Base-by-base conservation (phyloP, 2,888 invertebrate genomes). In the Apotomis betuletana region DNA sequence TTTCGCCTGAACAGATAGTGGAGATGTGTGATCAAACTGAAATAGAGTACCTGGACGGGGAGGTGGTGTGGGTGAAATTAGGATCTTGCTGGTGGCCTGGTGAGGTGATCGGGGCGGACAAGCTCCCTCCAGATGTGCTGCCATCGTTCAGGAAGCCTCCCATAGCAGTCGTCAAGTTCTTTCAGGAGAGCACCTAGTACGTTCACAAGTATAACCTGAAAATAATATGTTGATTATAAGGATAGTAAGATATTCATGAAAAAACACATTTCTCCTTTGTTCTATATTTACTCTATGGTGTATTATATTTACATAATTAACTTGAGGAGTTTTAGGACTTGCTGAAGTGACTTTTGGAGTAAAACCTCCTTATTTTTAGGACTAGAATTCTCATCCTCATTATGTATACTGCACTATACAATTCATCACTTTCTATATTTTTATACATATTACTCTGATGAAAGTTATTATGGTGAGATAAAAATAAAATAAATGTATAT, bases 61-160 rank as follows among this genome's bases (percentile, higher is more conserved):
- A 97, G 82, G 94, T 97, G 80, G 97, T 97, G 75, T 97, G 97
- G 97, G 97, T 97, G 27, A 97, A 97, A 88, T 89, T 97, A 75
- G 96, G 96, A 54, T 94, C 95, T 55, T 95, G 95, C 81, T 97
- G 97, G 97, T 97, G 97, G 97, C 97, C 97, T 41, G 97, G 96
- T 10, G 96, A 96, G 87, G 96, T 97, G 74, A 94, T 95, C 60
- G 94, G 94, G 75, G 85, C 93, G 36, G 94, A 95, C 68, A 94
- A 94, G 81, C 89, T 96, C 70, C 96, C 96, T 38, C 94, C 95
- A 78, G 96, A 96, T 82, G 92, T 96, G 77, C 89, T 95, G 74
- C 88, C 90, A 61, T 95, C 95, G 69, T 94, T 96, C 81, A 94
- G 94, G 81, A 96, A 96, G 83, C 94, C 95, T 77, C 96, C 97